phyloP scores from a whole-genome alignment of 53 echinoderm and acorn worm genomes.

The Luidia sarsii region DNA sequence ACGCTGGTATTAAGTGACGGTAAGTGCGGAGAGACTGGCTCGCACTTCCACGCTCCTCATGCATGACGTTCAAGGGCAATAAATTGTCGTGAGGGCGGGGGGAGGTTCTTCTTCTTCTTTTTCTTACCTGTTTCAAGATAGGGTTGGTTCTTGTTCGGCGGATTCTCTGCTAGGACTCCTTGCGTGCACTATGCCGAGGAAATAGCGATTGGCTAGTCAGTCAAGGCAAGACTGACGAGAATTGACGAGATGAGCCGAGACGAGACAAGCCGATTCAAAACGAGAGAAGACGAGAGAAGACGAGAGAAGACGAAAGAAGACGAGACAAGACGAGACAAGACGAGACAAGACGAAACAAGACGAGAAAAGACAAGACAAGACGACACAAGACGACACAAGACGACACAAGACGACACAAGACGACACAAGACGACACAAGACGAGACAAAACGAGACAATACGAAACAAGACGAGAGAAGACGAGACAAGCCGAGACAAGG shows the following conservation, averaged over 20 bases:
- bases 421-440: background rate
- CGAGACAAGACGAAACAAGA: background rate
- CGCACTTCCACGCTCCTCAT: too few species aligned
- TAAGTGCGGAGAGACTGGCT: too few species aligned
- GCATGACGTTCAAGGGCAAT: too few species aligned
- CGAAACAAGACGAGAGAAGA: background rate
- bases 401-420: background rate
- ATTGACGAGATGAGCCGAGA: background rate
- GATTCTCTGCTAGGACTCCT: too few species aligned
- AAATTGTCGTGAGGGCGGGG: too few species aligned
- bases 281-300: background rate
- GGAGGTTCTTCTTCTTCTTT: too few species aligned
- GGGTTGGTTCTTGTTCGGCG: too few species aligned
- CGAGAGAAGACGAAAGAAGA: background rate
- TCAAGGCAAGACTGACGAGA: too few species aligned
- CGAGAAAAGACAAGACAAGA: background rate
- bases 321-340: background rate
- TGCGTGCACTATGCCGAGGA: too few species aligned
- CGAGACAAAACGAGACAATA: background rate
- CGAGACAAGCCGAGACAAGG: slow-evolving; percentile 1
- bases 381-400: background rate
- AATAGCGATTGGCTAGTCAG: too few species aligned
- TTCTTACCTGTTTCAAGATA: too few species aligned
- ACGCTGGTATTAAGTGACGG: too few species aligned
- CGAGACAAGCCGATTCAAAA: background rate